Conservation (phyloP, 1,140 invertebrate genomes). For the Armadillidium nasatum region DNA sequence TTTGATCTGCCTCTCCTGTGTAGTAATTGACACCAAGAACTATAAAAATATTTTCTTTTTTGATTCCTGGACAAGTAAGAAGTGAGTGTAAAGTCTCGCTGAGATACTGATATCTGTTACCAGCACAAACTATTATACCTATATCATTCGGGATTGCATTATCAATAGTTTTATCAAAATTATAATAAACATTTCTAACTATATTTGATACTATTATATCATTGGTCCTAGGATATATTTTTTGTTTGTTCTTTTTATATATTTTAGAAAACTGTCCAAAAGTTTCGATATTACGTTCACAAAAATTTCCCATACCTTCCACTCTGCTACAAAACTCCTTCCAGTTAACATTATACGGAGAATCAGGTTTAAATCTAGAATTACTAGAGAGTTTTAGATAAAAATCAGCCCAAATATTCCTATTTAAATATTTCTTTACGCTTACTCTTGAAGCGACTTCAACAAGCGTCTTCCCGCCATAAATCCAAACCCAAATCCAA, state of each 20-base stretch:
- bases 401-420: background rate
- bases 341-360: background rate
- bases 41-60: background rate
- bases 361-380: background rate
- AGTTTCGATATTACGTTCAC: background rate
- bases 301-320: background rate
- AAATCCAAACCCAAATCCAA: constrained; percentile 31
- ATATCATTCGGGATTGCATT: background rate
- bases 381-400: background rate
- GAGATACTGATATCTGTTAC: background rate
- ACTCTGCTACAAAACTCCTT: background rate
- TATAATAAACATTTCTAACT: too few species aligned
- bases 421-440: background rate
- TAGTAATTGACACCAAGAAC: background rate
- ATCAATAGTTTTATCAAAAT: background rate
- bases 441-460: constrained; percentile 5
- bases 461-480: constrained; percentile 29
- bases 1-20: background rate
- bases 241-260: background rate
- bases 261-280: background rate
- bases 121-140: background rate
- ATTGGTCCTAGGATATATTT: background rate
- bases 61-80: background rate
- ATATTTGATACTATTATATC: too few species aligned
- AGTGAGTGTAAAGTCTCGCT: background rate